A percentile compares a stretch with the other conserved stretches of the same genome.
These are phyloP conservation scores for Stenichneumon culpator DNA, from an alignment of 2,888 invertebrate species.

Conservation along the genomic window DNA sequence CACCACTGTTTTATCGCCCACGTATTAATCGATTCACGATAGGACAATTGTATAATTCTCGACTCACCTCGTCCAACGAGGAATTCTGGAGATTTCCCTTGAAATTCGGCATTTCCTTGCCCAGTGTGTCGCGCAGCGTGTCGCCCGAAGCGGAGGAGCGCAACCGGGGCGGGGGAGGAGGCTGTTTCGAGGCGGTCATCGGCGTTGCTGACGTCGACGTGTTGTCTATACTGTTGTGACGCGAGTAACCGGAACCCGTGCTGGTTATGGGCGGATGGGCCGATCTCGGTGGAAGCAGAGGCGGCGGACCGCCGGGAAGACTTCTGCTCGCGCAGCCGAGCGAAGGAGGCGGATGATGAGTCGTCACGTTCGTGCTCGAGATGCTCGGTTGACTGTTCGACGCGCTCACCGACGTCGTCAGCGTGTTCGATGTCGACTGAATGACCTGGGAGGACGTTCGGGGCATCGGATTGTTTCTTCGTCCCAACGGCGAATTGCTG, in stretches of 20 bases:
- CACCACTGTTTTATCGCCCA: slow-evolving; percentile 36
- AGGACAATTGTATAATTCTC: background rate
- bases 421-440: slow-evolving; percentile 77
- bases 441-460: slow-evolving; percentile 84
- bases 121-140: slow-evolving; percentile 80
- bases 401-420: slow-evolving; percentile 79
- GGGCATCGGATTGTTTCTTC: slow-evolving; percentile 83
- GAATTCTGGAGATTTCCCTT: slow-evolving; percentile 83
- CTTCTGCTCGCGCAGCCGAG: slow-evolving; percentile 72
- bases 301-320: slow-evolving; percentile 74
- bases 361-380: slow-evolving; percentile 79
- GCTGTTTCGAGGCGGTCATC: slow-evolving; percentile 74
- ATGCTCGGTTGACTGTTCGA: slow-evolving; percentile 81
- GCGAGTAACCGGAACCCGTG: slow-evolving; percentile 75
- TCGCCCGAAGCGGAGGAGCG: slow-evolving; percentile 80
- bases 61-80: slow-evolving; percentile 84
- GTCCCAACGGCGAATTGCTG: slow-evolving; percentile 82
- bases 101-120: slow-evolving; percentile 84
- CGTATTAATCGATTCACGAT: slow-evolving; percentile 10
- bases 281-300: slow-evolving; percentile 78
- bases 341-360: slow-evolving; percentile 76
- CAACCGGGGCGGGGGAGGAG: slow-evolving; percentile 80
- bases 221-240: slow-evolving; percentile 78
- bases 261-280: slow-evolving; percentile 77
- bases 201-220: slow-evolving; percentile 66